Evolutionary conservation across 2,888 invertebrate genomes (phyloP).

Genomic region (Diaprepes abbreviatus): DNA sequence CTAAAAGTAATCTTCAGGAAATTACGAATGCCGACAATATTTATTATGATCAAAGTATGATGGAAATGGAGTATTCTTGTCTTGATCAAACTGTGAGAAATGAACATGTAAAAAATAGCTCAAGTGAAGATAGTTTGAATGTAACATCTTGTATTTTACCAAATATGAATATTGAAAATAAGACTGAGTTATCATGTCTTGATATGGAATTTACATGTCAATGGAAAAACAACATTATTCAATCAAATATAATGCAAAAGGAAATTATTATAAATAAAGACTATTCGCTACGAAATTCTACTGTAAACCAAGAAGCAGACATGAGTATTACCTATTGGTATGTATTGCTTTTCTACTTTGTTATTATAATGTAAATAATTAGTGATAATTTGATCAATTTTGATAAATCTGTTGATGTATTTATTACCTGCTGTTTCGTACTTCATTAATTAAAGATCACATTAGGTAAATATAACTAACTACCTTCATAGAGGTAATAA

Average conservation of each 20-base stretch:
- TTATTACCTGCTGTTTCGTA: too few species aligned
- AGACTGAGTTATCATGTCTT: not conserved
- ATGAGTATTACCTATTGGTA: constrained; percentile 23
- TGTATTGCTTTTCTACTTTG: not conserved
- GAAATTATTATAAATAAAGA: not conserved
- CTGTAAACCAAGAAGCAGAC: constrained; percentile 5
- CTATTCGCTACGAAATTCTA: constrained; percentile 1
- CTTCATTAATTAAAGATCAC: too few species aligned
- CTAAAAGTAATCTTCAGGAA: constrained; percentile 5
- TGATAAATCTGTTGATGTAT: too few species aligned
- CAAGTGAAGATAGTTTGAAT: not conserved
- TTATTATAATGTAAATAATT: too few species aligned
- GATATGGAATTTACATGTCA: constrained; percentile 28
- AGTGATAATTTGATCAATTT: too few species aligned
- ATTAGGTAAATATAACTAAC: too few species aligned
- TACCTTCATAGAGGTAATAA: too few species aligned
- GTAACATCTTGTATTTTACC: not conserved
- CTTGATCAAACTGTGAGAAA: constrained; percentile 23
- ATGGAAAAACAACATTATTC: constrained; percentile 8
- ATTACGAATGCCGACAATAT: constrained; percentile 37
- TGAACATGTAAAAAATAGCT: not conserved
- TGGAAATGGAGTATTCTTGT: constrained; percentile 10
- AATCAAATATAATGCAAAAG: not conserved
- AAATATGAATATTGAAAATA: not conserved
- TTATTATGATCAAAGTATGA: constrained; percentile 31